Evolutionary conservation across 2,888 invertebrate genomes (phyloP).

Genomic region (Synergus umbraculus): DNA sequence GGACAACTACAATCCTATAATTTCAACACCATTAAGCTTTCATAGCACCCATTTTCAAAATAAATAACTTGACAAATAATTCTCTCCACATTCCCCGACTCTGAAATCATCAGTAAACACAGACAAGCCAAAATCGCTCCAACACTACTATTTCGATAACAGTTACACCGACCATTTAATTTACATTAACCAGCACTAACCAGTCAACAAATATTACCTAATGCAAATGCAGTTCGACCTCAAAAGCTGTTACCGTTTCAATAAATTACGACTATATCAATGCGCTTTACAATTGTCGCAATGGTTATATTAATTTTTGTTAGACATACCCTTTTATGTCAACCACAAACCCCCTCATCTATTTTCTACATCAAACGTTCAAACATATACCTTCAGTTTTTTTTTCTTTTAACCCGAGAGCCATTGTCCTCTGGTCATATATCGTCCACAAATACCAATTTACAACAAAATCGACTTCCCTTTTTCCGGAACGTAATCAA

Average conservation of each 20-base stretch:
- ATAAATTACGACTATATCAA: not conserved
- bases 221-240: not conserved
- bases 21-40: not conserved
- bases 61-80: not conserved
- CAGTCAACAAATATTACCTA: slow-evolving; percentile 11
- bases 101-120: not conserved
- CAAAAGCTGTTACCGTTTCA: slow-evolving; percentile 1
- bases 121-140: not conserved
- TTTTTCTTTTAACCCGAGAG: not conserved
- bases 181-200: slow-evolving; percentile 22
- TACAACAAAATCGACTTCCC: slow-evolving; percentile 18
- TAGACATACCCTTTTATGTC: not conserved
- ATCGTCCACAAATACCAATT: not conserved
- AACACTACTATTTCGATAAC: slow-evolving; percentile 6
- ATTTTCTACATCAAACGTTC: not conserved
- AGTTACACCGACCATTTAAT: slow-evolving; percentile 1
- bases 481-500: slow-evolving; percentile 66
- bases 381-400: not conserved
- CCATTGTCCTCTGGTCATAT: slow-evolving; percentile 11
- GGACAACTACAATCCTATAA: not conserved
- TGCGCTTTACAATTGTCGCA: not conserved
- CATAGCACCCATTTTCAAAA: not conserved
- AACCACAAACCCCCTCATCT: not conserved
- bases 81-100: not conserved
- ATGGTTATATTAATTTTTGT: not conserved